These are phyloP conservation scores for Odocoileus virginianus DNA, from an alignment of 2,113 vertebrate genomes.

Conservation along the genomic window DNA sequence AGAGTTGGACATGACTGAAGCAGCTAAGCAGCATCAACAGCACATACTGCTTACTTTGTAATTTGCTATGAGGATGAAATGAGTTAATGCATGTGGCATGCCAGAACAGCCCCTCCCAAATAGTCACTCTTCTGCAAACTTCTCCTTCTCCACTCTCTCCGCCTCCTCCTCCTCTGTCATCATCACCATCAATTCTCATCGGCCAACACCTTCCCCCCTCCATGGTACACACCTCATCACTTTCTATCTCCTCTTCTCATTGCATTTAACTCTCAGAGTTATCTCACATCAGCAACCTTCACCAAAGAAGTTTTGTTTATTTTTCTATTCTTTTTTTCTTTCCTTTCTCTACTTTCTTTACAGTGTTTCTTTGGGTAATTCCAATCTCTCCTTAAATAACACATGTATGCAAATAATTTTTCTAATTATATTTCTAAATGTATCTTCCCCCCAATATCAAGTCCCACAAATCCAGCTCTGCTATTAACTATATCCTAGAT, in stretches of 20 bases:
- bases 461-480: background rate
- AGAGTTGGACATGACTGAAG: background rate
- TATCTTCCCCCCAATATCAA: background rate
- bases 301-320: background rate
- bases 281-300: background rate
- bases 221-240: rapidly evolving
- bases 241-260: background rate
- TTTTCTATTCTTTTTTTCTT: background rate
- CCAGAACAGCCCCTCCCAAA: background rate
- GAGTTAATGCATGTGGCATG: background rate
- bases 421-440: background rate
- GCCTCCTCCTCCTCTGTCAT: background rate
- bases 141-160: background rate
- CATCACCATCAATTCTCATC: background rate
- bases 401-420: background rate
- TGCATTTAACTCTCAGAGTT: background rate
- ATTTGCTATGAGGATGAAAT: background rate
- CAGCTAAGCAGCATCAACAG: background rate
- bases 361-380: background rate
- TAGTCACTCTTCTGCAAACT: background rate
- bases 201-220: background rate
- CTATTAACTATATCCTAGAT: background rate
- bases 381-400: background rate
- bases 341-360: background rate
- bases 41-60: background rate